phyloP scores from a whole-genome alignment of 2,797 vertebrate species.

The Acrossocheilus fasciatus region DNA sequence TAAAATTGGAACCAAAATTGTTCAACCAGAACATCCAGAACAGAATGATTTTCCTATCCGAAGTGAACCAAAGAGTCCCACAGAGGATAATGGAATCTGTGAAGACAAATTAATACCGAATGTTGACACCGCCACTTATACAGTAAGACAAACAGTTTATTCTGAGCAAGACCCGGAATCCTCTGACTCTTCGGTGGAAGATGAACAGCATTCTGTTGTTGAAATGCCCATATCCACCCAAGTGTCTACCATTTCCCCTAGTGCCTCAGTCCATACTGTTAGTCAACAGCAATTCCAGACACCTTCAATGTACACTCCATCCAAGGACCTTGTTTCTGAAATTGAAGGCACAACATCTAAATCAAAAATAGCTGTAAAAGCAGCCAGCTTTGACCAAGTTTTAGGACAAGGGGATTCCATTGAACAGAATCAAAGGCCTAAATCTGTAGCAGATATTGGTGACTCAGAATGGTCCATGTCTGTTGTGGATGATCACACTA shows the following conservation, averaged over 20 bases:
- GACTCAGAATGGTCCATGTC: slow-evolving; percentile 69
- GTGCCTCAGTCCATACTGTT: slow-evolving; percentile 37
- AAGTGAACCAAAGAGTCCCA: slow-evolving; percentile 63
- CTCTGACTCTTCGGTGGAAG: slow-evolving; percentile 89
- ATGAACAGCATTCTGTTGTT: slow-evolving; percentile 84
- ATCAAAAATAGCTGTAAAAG: slow-evolving; percentile 82
- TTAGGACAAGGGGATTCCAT: slow-evolving; percentile 53
- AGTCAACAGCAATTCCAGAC: slow-evolving; percentile 52
- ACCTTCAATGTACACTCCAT: slow-evolving; percentile 52
- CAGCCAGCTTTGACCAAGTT: slow-evolving; percentile 53
- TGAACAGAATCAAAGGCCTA: slow-evolving; percentile 67
- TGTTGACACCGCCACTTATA: slow-evolving; percentile 78
- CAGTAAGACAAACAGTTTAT: slow-evolving; percentile 70
- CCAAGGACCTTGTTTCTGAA: slow-evolving; percentile 63
- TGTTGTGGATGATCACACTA: slow-evolving; percentile 67
- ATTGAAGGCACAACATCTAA: slow-evolving; percentile 74
- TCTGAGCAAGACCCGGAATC: slow-evolving; percentile 79
- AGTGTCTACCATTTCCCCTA: slow-evolving; percentile 45
- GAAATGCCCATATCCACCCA: slow-evolving; percentile 83
- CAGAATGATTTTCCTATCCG: slow-evolving; percentile 46
- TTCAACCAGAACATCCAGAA: slow-evolving; percentile 30
- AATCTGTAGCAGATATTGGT: slow-evolving; percentile 71
- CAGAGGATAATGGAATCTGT: slow-evolving; percentile 73
- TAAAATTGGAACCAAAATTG: slow-evolving; percentile 28
- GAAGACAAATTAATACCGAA: slow-evolving; percentile 76